A percentile compares a stretch with the other conserved stretches of the same genome.
Conservation (phyloP, 2,888 invertebrate species). For the Caradrina clavipalpis region DNA sequence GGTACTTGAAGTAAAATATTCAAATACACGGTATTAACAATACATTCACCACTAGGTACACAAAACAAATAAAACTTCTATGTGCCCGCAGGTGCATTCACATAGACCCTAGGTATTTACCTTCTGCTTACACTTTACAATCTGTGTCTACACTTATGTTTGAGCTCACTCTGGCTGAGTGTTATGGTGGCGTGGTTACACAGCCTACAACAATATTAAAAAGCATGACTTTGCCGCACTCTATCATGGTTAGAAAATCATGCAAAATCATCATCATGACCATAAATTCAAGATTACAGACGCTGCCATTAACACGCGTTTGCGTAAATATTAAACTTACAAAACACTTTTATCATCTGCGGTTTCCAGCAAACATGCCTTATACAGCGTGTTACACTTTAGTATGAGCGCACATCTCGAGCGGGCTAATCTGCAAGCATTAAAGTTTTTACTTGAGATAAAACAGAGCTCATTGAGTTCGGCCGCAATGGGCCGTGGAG, state of each 20-base stretch:
- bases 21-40: background rate
- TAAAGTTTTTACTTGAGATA: constrained; percentile 75
- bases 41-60: background rate
- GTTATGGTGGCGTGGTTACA: background rate
- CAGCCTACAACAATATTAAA: constrained; percentile 22
- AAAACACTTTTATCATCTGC: constrained; percentile 21
- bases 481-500: constrained; percentile 75
- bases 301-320: constrained; percentile 19
- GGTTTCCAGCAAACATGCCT: constrained; percentile 35
- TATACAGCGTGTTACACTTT: constrained; percentile 42
- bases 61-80: constrained; percentile 17
- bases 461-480: constrained; percentile 82
- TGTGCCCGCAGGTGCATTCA: constrained; percentile 27
- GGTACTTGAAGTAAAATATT: background rate
- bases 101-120: constrained; percentile 31
- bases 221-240: constrained; percentile 9
- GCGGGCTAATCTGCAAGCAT: constrained; percentile 71
- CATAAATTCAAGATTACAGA: constrained; percentile 26
- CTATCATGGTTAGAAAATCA: constrained; percentile 40
- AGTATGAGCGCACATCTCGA: constrained; percentile 50
- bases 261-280: constrained; percentile 17
- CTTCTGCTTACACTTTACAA: constrained; percentile 7
- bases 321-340: constrained; percentile 30
- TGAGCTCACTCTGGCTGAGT: constrained; percentile 20
- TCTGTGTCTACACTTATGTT: constrained; percentile 18